Evolutionary conservation across 2,888 invertebrate genomes (phyloP).

Genomic region (Griposia aprilina): DNA sequence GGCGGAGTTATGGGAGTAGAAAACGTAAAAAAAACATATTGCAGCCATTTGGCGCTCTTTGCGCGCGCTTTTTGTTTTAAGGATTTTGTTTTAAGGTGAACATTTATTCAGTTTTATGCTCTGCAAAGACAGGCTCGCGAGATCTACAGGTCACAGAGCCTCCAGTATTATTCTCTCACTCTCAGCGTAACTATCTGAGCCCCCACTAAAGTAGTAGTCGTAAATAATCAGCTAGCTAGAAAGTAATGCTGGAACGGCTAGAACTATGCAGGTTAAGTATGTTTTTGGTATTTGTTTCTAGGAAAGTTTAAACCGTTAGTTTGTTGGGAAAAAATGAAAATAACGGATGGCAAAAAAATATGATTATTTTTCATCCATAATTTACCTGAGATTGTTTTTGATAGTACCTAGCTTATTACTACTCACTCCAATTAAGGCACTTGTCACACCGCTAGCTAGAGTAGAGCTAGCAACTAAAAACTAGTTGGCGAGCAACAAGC

Average conservation of each 20-base stretch:
- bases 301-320: neutral
- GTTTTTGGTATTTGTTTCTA: neutral
- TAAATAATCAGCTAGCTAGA: constrained; percentile 26
- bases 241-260: neutral
- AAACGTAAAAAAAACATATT: no score
- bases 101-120: no score
- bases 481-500: no score
- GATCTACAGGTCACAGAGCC: no score
- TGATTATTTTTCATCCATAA: neutral
- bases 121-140: constrained; percentile 9
- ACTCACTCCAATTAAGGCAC: neutral
- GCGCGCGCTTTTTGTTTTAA: no score
- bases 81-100: no score
- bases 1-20: no score
- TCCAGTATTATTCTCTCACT: no score
- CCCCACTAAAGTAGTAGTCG: constrained; percentile 14
- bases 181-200: constrained; percentile 15
- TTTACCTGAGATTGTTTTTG: neutral
- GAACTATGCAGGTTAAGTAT: neutral
- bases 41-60: no score
- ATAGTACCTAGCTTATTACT: neutral
- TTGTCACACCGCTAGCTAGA: no score
- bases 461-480: no score
- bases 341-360: neutral
- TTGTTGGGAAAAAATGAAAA: neutral